Evolutionary conservation across 1,140 invertebrate species (phyloP), one percentile per base, ranked within the genome.

Genomic region (Eumaeus atala): DNA sequence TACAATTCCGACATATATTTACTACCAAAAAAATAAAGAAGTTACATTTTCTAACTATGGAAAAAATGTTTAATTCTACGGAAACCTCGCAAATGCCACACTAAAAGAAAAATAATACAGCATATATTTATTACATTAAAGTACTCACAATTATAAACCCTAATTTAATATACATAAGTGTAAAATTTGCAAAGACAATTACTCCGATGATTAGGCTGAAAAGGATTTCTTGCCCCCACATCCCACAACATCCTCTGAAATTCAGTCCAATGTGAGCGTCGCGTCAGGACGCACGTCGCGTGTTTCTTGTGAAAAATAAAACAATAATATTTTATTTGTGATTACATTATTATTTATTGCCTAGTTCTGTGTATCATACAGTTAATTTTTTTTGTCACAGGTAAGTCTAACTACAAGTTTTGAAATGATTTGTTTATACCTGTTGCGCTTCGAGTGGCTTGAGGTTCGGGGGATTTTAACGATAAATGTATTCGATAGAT

Each of bases 221-320:
- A 56, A 61, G 59, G 60, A 62, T 59, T 28, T 62, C 52, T 50
- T 56, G 56, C 51, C 51, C 56, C 58, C 47, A 49, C 50, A 56
- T 58, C 42, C 50, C 55, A 58, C 59, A 56, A 61, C 54, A 61
- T 58, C 54, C 59, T 61, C 56, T 53, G 48, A 58, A 48, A 54
- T 51, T 52, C 66, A 68, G 62, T 62, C 37, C 36, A 44, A 48
- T 21, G 48, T 47, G 47, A 44, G 54, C 17, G 52, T 48, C 37
- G 33, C 51, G 49, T 8, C 17, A 34, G 59, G 53, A 34, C 48
- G 48, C 54, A 51, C 59, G 65, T 37, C 37, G 50, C 59, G 59
- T 42, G 42, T n/a, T 47, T 14, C 14, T 10, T 11, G 16, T 33
- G 34, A 40, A 42, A 44, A 44, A 44, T 44, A 44, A 44, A 44